Conservation (phyloP, 2,113 vertebrate species). For the Etheostoma cragini region DNA sequence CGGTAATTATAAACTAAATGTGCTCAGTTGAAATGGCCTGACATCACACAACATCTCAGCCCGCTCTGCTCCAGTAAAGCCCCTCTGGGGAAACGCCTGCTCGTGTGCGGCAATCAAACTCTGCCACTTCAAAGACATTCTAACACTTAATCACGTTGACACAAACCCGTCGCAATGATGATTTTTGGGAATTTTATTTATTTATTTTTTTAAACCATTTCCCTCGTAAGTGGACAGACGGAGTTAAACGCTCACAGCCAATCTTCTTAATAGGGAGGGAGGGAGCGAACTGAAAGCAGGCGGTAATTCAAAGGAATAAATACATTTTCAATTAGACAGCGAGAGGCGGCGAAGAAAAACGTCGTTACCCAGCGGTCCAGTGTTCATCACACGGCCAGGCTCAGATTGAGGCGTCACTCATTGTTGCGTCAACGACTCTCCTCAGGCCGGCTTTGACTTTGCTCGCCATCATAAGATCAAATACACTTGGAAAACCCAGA, state of each 20-base stretch:
- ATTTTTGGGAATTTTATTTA: neutral
- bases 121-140: conserved; percentile 61
- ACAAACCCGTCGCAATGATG: conserved; percentile 39
- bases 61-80: conserved; percentile 23
- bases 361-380: conserved; percentile 35
- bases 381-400: conserved; percentile 13
- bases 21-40: conserved; percentile 25
- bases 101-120: conserved; percentile 49
- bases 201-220: conserved; percentile 35
- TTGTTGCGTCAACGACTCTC: conserved; percentile 44
- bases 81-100: conserved; percentile 29
- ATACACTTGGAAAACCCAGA: conserved; percentile 2
- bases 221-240: conserved; percentile 41
- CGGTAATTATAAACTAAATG: conserved; percentile 56
- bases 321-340: conserved; percentile 66
- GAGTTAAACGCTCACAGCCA: conserved; percentile 61
- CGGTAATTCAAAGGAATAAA: conserved; percentile 67
- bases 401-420: conserved; percentile 36
- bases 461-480: conserved; percentile 39
- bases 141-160: conserved; percentile 57
- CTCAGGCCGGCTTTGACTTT: conserved; percentile 49
- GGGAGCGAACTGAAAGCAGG: conserved; percentile 35
- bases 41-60: conserved; percentile 13
- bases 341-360: conserved; percentile 31
- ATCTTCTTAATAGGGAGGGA: conserved; percentile 60